A percentile compares a stretch with the other conserved stretches of the same genome.
Evolutionary conservation across 2,797 vertebrate genomes (phyloP).

Genomic region (Chrysocyon brachyurus): DNA sequence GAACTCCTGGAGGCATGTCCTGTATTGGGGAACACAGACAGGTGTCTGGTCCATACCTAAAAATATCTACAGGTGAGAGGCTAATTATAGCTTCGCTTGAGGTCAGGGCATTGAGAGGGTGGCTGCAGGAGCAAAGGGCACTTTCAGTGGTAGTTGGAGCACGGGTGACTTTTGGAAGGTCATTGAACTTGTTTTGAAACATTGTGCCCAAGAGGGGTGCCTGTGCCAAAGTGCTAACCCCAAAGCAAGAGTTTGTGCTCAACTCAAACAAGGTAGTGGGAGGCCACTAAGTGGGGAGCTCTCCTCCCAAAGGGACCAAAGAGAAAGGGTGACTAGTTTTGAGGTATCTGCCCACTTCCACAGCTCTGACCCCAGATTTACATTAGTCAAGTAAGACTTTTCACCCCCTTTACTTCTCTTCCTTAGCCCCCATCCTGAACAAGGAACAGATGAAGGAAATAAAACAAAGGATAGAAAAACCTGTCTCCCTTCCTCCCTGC

Average conservation of each 20-base stretch:
- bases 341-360: neutral
- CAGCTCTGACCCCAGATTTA: neutral
- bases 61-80: neutral
- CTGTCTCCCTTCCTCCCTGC: neutral
- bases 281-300: neutral
- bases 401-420: neutral
- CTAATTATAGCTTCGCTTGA: neutral
- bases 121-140: neutral
- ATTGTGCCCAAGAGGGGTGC: neutral
- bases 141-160: neutral
- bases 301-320: neutral
- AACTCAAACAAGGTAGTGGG: neutral
- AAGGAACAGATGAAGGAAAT: neutral
- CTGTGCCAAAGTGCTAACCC: neutral
- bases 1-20: neutral
- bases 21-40: neutral
- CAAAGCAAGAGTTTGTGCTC: neutral
- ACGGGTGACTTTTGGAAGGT: neutral
- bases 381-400: neutral
- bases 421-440: neutral
- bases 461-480: neutral
- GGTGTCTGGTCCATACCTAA: neutral
- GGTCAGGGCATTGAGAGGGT: neutral
- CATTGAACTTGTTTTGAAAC: neutral
- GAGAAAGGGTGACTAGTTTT: neutral